Evolutionary conservation across 2,888 invertebrate species (phyloP).

Genomic region (Amaurobius ferox): DNA sequence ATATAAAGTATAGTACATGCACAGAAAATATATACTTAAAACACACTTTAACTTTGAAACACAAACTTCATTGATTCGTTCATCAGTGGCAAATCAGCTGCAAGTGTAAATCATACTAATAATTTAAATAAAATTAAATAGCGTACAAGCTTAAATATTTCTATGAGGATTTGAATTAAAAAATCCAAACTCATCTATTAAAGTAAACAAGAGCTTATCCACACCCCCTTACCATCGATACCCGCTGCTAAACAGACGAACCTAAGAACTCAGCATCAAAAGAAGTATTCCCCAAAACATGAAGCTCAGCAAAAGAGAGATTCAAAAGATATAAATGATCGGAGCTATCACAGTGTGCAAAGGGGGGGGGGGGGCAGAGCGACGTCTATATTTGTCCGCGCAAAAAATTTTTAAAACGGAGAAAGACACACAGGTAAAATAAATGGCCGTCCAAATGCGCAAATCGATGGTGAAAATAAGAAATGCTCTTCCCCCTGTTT

Average conservation of each 20-base stretch:
- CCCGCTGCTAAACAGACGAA: not conserved
- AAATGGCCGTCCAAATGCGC: constrained; percentile 67
- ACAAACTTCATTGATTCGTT: too few relatives aligned
- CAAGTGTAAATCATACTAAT: too few relatives aligned
- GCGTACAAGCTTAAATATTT: too few relatives aligned
- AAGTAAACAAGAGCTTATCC: not conserved
- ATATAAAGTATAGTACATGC: too few relatives aligned
- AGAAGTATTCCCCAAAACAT: not conserved
- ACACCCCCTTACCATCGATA: not conserved
- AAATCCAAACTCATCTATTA: too few relatives aligned
- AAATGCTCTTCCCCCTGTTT: constrained; percentile 17
- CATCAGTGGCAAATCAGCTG: too few relatives aligned
- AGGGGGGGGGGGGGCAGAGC: constrained; percentile 43
- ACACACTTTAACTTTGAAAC: too few relatives aligned
- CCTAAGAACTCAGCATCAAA: not conserved
- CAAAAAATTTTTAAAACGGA: constrained; percentile 32
- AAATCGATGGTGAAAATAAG: constrained; percentile 66
- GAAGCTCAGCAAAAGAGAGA: not conserved
- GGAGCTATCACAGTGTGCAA: constrained; percentile 61
- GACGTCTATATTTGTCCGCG: constrained; percentile 65
- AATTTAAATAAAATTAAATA: too few relatives aligned
- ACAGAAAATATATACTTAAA: too few relatives aligned
- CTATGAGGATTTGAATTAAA: too few relatives aligned
- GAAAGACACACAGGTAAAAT: constrained; percentile 58
- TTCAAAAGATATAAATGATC: constrained; percentile 53